A percentile compares a stretch with the other conserved stretches of the same genome.
phyloP scores from a whole-genome alignment of 2,113 vertebrate species.

The Malurus cyaneus region DNA sequence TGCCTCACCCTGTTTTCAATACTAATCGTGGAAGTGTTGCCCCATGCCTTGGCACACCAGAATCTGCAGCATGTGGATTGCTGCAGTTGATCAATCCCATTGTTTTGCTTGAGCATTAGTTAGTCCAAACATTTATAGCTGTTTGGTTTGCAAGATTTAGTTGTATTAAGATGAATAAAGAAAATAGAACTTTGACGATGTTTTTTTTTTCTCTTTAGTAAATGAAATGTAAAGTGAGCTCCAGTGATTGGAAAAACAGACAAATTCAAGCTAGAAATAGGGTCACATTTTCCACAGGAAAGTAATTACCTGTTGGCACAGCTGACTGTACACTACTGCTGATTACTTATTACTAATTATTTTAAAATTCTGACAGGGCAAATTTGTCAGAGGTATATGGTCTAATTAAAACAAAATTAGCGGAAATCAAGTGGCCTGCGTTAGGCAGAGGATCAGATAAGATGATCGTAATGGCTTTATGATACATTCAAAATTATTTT shows the following conservation, averaged over 20 bases:
- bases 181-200: neutral
- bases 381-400: neutral
- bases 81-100: neutral
- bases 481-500: neutral
- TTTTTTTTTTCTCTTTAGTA: neutral
- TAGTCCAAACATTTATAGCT: neutral
- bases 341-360: neutral
- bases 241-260: neutral
- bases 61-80: neutral
- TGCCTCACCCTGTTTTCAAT: neutral
- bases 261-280: neutral
- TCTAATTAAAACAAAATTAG: neutral
- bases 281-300: neutral
- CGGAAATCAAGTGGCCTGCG: neutral
- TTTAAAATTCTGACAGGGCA: neutral
- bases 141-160: neutral
- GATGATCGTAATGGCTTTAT: neutral
- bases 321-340: neutral
- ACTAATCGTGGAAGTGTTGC: neutral
- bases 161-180: neutral
- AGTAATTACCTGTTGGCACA: neutral
- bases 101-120: neutral
- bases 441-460: neutral
- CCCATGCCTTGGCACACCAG: neutral
- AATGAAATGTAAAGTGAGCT: neutral